Evolutionary conservation across 2,113 vertebrate genomes (phyloP).

Genomic region (Ptychochromis oligacanthus): DNA sequence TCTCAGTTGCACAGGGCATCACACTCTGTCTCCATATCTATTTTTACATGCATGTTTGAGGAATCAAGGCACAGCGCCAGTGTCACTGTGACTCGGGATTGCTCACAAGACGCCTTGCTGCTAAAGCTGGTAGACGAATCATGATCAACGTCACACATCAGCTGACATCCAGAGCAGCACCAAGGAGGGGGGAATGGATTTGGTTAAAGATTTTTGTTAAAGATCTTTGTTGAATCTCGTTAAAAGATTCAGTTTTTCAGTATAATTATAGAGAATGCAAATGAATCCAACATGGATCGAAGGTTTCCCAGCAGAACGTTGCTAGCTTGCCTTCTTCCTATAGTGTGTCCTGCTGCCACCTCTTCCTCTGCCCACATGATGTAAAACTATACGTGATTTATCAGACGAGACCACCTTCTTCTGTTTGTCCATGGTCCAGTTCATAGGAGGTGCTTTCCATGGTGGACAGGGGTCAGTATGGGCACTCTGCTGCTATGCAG

Average conservation of each 20-base stretch:
- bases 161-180: slow-evolving; percentile 7
- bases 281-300: background rate
- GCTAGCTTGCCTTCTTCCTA: background rate
- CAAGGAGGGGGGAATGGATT: background rate
- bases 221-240: background rate
- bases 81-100: slow-evolving; percentile 66
- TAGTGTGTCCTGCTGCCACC: accelerated
- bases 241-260: background rate
- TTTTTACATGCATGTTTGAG: slow-evolving; percentile 72
- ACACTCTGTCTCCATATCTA: slow-evolving; percentile 63
- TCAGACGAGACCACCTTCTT: background rate
- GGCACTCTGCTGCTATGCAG: background rate
- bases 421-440: background rate
- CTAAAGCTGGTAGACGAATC: slow-evolving; percentile 42
- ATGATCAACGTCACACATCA: slow-evolving; percentile 36
- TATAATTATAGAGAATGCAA: background rate
- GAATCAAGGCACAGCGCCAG: slow-evolving; percentile 47
- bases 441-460: background rate
- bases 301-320: background rate
- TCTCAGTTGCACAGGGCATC: slow-evolving; percentile 57
- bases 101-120: slow-evolving; percentile 57
- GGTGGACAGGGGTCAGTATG: background rate
- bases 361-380: background rate
- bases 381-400: background rate
- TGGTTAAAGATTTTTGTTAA: slow-evolving; percentile 18